Base-by-base conservation (phyloP, 2,113 vertebrate genomes). In the Sinocyclocheilus grahami region DNA sequence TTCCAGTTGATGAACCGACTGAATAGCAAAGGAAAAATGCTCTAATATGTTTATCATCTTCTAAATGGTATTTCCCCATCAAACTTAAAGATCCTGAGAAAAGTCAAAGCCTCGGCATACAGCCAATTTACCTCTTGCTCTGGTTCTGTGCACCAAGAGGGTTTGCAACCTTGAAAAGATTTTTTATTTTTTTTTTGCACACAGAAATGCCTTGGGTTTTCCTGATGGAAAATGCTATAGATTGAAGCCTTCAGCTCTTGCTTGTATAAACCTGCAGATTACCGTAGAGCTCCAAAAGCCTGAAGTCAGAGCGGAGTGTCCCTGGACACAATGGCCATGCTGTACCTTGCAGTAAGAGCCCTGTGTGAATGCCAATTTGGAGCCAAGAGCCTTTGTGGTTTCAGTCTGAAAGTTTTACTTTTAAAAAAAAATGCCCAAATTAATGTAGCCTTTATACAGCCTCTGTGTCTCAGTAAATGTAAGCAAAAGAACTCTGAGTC, bases 191-290 rank as follows among this genome's bases (percentile, higher is more conserved):
- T 33, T 69, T 33, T 33, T 33, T 37, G 67, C 30, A 30, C 14
- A 10, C 33, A 39, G 30, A 51, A 67, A 82, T 67, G 8, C 69
- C 62, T 82, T 69, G 62, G 13, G 42, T 33, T 51, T 82, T 53
- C 76, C 18, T 82, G 46, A 82, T 71, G 80, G 46, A 71, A 51
- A 80, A 12, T 13, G 27, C 39, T 27, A 48, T 48, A 81, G 37
- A 81, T 65, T 65, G 79, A 65, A 65, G 46, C 80, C 24, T 69
- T 69, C 46, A 53, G 27, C 24, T 69, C 65, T 42, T 33, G 63
- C 63, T 69, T 82, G 16, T 82, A 82, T 67, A 82, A 82, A 69
- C 62, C 39, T 69, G 27, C 5, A 82, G 80, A 71, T 82, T 71
- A 82, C 80, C 37, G 63, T 22, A 71, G 63, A 82, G 24, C 80